Conservation (phyloP, 2,888 invertebrate genomes). For the Polia nebulosa region DNA sequence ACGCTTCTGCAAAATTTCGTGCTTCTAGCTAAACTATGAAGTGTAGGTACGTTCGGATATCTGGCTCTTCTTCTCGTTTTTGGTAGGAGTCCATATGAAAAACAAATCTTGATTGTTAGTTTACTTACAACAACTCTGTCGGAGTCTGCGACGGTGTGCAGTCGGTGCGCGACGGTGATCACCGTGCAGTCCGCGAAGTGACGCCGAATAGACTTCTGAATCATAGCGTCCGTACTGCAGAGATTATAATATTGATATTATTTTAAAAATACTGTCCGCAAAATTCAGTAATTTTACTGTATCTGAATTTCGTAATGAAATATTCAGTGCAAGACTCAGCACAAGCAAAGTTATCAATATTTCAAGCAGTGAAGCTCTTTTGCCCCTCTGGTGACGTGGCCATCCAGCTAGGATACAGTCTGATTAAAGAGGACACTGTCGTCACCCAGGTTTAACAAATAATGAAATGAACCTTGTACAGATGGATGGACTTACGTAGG, state of each 20-base stretch:
- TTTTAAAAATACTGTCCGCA: neutral
- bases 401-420: too few species aligned
- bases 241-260: too few species aligned
- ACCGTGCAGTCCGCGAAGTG: constrained; percentile 96
- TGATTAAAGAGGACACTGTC: neutral
- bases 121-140: constrained; percentile 95
- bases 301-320: neutral
- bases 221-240: constrained; percentile 94
- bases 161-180: constrained; percentile 97
- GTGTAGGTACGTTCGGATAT: neutral
- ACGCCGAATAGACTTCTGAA: constrained; percentile 95
- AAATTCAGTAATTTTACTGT: neutral
- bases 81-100: neutral
- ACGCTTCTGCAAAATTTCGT: neutral
- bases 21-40: neutral
- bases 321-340: neutral
- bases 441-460: neutral
- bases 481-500: constrained; percentile 92
- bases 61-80: neutral
- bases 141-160: constrained; percentile 97
- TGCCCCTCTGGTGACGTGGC: neutral
- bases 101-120: neutral
- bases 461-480: too few species aligned
- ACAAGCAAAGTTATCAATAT: neutral
- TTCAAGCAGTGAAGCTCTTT: neutral